A percentile compares a stretch with the other conserved stretches of the same genome.
phyloP scores from a whole-genome alignment of 2,888 invertebrate species.

The Willowsia nigromaculata region DNA sequence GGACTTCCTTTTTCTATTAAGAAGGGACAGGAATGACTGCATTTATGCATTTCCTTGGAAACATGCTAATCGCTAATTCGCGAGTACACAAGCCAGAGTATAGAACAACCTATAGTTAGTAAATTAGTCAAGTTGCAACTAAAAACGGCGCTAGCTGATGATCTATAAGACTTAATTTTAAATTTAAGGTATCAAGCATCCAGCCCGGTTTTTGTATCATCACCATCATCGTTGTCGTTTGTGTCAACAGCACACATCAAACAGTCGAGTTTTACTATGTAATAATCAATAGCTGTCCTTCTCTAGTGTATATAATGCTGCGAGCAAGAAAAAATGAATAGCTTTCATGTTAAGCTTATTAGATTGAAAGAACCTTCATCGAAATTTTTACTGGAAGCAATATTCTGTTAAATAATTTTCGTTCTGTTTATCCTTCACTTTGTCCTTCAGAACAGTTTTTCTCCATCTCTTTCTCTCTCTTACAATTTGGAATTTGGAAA shows the following conservation, averaged over 20 bases:
- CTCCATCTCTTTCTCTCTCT: no score
- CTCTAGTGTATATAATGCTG: background rate
- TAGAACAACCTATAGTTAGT: no score
- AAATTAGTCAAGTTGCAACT: no score
- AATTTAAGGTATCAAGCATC: background rate
- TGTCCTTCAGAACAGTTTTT: background rate
- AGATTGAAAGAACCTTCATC: background rate
- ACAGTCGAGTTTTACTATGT: background rate
- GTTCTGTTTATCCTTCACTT: constrained; percentile 3
- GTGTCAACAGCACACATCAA: constrained; percentile 18
- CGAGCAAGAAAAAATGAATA: background rate
- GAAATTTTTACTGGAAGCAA: background rate
- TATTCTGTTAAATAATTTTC: background rate
- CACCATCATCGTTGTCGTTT: background rate
- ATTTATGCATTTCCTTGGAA: constrained; percentile 10
- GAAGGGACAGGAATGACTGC: background rate
- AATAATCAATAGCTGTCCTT: background rate
- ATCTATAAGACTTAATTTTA: background rate
- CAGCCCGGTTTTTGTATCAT: background rate
- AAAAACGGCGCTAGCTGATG: no score
- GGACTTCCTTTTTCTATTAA: background rate
- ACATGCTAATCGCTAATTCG: no score
- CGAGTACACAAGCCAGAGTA: no score
- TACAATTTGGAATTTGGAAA: background rate
- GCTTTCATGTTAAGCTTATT: background rate